Conservation (phyloP, 2,888 invertebrate species). For the Odontothrips loti region DNA sequence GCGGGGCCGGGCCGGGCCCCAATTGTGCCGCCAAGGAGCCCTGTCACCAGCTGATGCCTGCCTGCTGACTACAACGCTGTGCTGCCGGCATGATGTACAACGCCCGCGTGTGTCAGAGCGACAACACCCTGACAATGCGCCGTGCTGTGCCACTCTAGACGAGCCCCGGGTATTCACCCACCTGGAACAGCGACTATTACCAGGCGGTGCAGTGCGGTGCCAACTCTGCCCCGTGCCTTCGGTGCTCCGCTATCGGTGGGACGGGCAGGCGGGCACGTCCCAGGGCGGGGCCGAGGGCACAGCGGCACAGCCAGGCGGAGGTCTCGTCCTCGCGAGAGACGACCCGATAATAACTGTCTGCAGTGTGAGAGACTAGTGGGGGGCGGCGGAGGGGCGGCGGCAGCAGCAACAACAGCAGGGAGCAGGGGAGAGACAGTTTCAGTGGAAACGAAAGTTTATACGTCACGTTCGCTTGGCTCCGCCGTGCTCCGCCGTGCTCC, state of each 20-base stretch:
- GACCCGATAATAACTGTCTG: constrained; percentile 17
- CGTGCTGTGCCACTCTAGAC: no score
- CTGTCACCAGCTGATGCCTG: constrained; percentile 9
- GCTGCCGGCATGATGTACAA: not conserved
- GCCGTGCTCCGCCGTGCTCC: not conserved
- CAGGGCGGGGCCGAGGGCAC: no score
- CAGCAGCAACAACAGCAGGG: not conserved
- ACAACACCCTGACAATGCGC: no score
- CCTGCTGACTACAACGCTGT: not conserved
- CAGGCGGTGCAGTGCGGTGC: no score
- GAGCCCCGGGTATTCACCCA: no score
- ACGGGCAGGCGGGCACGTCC: not conserved
- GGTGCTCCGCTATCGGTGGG: no score
- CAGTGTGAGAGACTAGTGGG: not conserved
- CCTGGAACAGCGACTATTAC: no score
- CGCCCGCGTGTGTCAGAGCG: no score
- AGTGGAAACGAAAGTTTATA: constrained; percentile 1
- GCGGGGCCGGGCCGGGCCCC: not conserved
- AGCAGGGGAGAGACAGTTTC: not conserved
- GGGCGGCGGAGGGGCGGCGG: not conserved
- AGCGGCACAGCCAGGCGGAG: no score
- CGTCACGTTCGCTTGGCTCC: not conserved
- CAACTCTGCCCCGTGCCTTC: no score
- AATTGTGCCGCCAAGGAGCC: not conserved
- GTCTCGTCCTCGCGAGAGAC: not conserved